These are phyloP conservation scores for Ctena decussata DNA, from an alignment of 2,888 invertebrate genomes.

Conservation along the genomic window DNA sequence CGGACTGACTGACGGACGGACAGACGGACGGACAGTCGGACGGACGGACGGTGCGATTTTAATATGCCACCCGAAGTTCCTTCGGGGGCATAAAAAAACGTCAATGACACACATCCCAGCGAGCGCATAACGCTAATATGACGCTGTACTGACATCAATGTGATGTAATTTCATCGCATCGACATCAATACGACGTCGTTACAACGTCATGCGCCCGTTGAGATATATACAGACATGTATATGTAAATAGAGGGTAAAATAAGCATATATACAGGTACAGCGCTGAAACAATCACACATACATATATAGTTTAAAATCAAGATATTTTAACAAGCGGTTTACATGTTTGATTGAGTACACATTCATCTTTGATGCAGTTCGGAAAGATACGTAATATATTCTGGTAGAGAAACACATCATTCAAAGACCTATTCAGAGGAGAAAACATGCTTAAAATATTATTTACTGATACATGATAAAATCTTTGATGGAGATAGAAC, in stretches of 20 bases:
- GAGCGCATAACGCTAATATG: too few relatives aligned
- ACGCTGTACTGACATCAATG: too few relatives aligned
- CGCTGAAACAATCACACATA: neutral
- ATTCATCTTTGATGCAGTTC: conserved; percentile 2
- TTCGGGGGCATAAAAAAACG: too few relatives aligned
- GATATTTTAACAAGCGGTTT: neutral
- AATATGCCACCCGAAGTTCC: too few relatives aligned
- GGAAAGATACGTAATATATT: conserved; percentile 6
- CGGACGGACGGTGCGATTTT: too few relatives aligned
- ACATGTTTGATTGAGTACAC: conserved; percentile 24
- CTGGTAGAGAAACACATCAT: conserved; percentile 14
- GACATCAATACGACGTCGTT: too few relatives aligned
- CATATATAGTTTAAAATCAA: neutral
- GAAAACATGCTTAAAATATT: neutral
- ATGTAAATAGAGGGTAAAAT: neutral
- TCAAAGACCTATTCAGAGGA: neutral
- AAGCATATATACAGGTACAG: neutral
- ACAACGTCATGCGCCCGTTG: too few relatives aligned
- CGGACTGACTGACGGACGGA: too few relatives aligned
- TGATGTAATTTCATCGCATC: too few relatives aligned
- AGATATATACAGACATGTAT: neutral
- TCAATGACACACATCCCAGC: too few relatives aligned
- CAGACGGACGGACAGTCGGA: too few relatives aligned
- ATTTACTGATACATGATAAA: neutral
- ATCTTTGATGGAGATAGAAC: neutral